A percentile compares a stretch with the other conserved stretches of the same genome.
Evolutionary conservation across 2,797 vertebrate genomes (phyloP).

Genomic region (Anguilla obscura): DNA sequence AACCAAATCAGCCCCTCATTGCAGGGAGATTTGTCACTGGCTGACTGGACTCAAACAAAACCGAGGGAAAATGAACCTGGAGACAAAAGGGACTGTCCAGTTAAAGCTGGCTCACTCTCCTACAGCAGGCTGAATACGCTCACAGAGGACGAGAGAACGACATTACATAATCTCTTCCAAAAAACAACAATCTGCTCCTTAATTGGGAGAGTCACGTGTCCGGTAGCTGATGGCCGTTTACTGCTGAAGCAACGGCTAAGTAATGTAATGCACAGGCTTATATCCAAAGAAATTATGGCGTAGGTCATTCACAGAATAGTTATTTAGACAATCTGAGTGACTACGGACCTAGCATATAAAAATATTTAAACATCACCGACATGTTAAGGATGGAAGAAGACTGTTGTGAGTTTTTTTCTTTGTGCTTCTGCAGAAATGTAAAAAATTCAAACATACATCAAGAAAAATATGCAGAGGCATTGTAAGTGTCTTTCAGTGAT

Average conservation of each 20-base stretch:
- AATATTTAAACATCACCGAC: not conserved
- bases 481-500: not conserved
- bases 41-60: constrained; percentile 71
- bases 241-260: constrained; percentile 51
- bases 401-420: not conserved
- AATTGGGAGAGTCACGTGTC: constrained; percentile 39
- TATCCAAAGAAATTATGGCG: not conserved
- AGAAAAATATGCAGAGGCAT: not conserved
- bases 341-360: not conserved
- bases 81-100: constrained; percentile 59
- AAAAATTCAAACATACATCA: not conserved
- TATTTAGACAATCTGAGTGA: not conserved
- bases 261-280: not conserved
- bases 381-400: not conserved
- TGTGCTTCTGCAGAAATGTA: not conserved
- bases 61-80: constrained; percentile 46
- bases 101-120: constrained; percentile 35
- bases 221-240: constrained; percentile 43
- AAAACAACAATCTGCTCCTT: constrained; percentile 52
- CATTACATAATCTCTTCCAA: constrained; percentile 60
- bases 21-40: constrained; percentile 58
- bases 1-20: constrained; percentile 37
- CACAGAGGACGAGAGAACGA: constrained; percentile 42
- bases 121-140: constrained; percentile 36
- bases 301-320: not conserved